These are phyloP conservation scores for Athene noctua DNA, from an alignment of 2,113 vertebrate species.

Conservation along the genomic window DNA sequence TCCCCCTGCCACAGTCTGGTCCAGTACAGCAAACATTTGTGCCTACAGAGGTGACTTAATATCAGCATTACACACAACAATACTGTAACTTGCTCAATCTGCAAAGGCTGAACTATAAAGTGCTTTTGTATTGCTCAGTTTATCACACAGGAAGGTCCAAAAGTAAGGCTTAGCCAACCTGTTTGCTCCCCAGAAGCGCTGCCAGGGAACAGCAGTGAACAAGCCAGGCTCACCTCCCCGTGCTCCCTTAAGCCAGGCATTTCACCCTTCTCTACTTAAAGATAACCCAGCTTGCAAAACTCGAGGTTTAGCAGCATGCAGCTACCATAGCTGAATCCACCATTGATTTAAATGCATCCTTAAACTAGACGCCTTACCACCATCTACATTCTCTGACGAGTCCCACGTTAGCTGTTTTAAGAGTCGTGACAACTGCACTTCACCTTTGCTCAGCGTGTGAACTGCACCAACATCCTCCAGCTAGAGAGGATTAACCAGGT, in stretches of 20 bases:
- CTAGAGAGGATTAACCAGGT: background rate
- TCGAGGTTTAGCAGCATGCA: background rate
- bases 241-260: background rate
- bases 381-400: background rate
- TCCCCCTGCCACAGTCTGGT: fast-evolving
- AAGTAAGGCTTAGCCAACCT: background rate
- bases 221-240: background rate
- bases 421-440: background rate
- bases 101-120: background rate
- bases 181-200: background rate
- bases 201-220: background rate
- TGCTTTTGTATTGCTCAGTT: fast-evolving
- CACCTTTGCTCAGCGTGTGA: background rate
- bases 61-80: background rate
- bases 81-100: background rate
- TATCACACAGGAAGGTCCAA: background rate
- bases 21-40: background rate
- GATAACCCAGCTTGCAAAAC: background rate
- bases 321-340: background rate
- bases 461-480: background rate
- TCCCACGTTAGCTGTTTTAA: background rate
- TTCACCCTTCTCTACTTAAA: background rate
- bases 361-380: background rate
- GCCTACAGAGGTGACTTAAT: background rate
- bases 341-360: background rate